Evolutionary conservation across 30 jellyfish, hydroid and myxozoan species (phyloP), one percentile per base, ranked within the genome.

Genomic region (Nemopilema nomurai): DNA sequence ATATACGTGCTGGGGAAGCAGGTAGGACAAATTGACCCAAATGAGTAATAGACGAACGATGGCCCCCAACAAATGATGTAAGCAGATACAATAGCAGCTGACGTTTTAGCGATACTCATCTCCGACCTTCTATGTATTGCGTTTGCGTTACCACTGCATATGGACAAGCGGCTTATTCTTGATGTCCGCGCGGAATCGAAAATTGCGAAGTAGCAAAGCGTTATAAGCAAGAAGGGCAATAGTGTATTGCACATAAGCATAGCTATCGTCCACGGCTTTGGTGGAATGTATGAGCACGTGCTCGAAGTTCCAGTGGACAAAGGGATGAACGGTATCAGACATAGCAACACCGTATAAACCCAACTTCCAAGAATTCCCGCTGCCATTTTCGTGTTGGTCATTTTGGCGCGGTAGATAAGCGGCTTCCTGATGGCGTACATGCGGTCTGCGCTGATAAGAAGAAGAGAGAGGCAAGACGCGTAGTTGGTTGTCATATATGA

Each of bases 61-160:
- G 97, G 97, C 9, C 97, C 92, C 97, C 97, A 91, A 73, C 94
- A 91, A 23, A 86, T 22, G 18, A 70, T 86, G 71, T 86, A 91
- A 1, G 96, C 77, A 1, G 83, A 30, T 26, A 82, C 86, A 51
- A 91, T 51, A 18, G 80, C 57, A 0, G 90, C 30, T 8, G 97
- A 87, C 20, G 87, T 67, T 82, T 86, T 72, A 8, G 97, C 91
- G 50, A 69, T 70, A 23, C 76, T 53, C 26, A 82, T 27, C 49
- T 82, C 91, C 41, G 82, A 53, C 18, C 30, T 64, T n/a, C 70
- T 67, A 13, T 28, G 62, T 6, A 3, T 16, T 22, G 18, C 67
- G 26, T 76, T 67, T 1, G 50, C 70, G 8, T 52, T 82, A 0
- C 53, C 25, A 32, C n/a, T 20, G 72, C 79, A 69, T 26, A 69